Conservation (phyloP, 2,888 invertebrate genomes). For the Crepidodera aurea region DNA sequence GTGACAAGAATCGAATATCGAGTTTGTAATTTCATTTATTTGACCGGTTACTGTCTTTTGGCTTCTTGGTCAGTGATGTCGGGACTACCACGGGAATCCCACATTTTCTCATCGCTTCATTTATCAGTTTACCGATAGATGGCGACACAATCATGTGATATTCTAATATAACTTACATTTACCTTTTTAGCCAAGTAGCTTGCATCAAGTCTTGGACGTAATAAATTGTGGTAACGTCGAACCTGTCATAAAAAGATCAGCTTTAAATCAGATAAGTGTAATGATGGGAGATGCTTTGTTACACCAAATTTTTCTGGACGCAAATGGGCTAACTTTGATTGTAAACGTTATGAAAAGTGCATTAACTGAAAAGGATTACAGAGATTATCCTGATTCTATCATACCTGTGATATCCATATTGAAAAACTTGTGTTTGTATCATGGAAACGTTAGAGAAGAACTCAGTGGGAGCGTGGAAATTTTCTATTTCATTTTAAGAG, state of each 20-base stretch:
- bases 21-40: too few species aligned
- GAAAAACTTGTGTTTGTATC: constrained; percentile 65
- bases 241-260: constrained; percentile 72
- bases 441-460: constrained; percentile 66
- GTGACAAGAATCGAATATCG: too few species aligned
- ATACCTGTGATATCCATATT: constrained; percentile 63
- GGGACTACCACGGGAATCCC: too few species aligned
- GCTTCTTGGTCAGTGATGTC: too few species aligned
- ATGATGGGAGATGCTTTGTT: constrained; percentile 70
- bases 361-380: constrained; percentile 60
- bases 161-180: too few species aligned
- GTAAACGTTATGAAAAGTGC: constrained; percentile 62
- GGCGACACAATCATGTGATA: too few species aligned
- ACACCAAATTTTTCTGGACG: constrained; percentile 68
- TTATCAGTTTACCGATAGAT: too few species aligned
- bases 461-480: constrained; percentile 63
- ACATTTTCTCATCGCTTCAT: too few species aligned
- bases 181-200: constrained; percentile 64
- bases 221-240: constrained; percentile 62
- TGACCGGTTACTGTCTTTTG: too few species aligned
- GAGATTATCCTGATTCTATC: constrained; percentile 65
- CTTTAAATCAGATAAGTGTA: constrained; percentile 72
- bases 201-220: constrained; percentile 61
- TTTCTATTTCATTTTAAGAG: constrained; percentile 62
- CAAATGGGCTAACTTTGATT: constrained; percentile 66